Evolutionary conservation across 1,140 invertebrate species (phyloP).

Genomic region (Pygmarrhopalites habei): DNA sequence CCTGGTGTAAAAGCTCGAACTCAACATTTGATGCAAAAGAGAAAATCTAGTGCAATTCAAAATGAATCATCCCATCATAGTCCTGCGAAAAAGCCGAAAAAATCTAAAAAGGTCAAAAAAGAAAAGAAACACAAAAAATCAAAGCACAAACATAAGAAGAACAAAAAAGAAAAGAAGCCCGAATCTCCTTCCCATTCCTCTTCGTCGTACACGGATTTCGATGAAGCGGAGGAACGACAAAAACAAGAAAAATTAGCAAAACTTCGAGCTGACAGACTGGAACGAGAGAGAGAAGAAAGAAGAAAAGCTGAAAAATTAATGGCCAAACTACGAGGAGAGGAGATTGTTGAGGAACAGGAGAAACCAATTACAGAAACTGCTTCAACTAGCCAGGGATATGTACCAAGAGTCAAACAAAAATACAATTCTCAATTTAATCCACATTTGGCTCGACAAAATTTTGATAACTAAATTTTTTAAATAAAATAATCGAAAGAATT

Average conservation of each 20-base stretch:
- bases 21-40: constrained; percentile 37
- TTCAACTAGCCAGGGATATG: constrained; percentile 27
- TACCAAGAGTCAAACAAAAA: constrained; percentile 54
- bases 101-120: constrained; percentile 43
- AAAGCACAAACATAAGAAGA: constrained; percentile 45
- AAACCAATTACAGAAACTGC: no score
- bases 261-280: constrained; percentile 68
- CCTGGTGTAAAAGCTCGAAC: constrained; percentile 17
- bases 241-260: constrained; percentile 54
- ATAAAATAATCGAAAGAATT: not conserved
- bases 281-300: constrained; percentile 70
- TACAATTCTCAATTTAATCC: constrained; percentile 94
- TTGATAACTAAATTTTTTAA: constrained; percentile 18
- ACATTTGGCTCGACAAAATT: constrained; percentile 73
- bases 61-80: no score
- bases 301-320: constrained; percentile 61
- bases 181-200: not conserved
- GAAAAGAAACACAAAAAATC: constrained; percentile 44
- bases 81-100: constrained; percentile 35
- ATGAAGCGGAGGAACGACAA: constrained; percentile 41
- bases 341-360: constrained; percentile 12
- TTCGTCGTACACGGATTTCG: constrained; percentile 32
- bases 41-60: no score
- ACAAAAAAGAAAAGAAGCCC: constrained; percentile 41
- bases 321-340: constrained; percentile 54